Conservation (phyloP, 2,888 invertebrate species). For the Dermolepida albohirtum region DNA sequence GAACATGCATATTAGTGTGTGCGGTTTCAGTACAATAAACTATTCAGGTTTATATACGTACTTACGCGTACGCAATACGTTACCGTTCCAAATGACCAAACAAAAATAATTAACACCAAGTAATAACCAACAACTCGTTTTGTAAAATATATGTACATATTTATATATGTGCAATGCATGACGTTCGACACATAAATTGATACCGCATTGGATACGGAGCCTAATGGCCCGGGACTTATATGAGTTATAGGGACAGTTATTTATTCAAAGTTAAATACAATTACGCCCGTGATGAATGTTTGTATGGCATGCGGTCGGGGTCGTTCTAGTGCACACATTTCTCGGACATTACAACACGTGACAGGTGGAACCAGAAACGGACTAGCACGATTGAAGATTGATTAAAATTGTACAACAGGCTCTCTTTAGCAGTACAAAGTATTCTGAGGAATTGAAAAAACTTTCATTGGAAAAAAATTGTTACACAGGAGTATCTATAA, state of each 20-base stretch:
- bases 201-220: conserved; percentile 40
- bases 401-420: conserved; percentile 1
- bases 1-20: not conserved
- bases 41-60: not conserved
- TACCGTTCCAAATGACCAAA: conserved; percentile 14
- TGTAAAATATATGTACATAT: conserved; percentile 25
- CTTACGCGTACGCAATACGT: conserved; percentile 1
- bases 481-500: no score
- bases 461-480: not conserved
- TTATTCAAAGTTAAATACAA: conserved; percentile 51
- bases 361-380: conserved; percentile 43
- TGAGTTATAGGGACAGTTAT: conserved; percentile 50
- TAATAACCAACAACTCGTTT: conserved; percentile 12
- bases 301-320: conserved; percentile 48
- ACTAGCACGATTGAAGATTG: conserved; percentile 24
- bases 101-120: conserved; percentile 26
- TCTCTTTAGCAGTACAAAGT: not conserved
- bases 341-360: conserved; percentile 46
- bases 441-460: not conserved
- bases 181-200: conserved; percentile 37
- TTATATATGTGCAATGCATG: conserved; percentile 30
- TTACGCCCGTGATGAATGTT: conserved; percentile 50
- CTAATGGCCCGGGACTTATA: conserved; percentile 42
- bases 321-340: conserved; percentile 40
- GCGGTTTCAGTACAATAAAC: not conserved